Evolutionary conservation across 2,888 invertebrate genomes (phyloP).

Genomic region (Polyommatus icarus): DNA sequence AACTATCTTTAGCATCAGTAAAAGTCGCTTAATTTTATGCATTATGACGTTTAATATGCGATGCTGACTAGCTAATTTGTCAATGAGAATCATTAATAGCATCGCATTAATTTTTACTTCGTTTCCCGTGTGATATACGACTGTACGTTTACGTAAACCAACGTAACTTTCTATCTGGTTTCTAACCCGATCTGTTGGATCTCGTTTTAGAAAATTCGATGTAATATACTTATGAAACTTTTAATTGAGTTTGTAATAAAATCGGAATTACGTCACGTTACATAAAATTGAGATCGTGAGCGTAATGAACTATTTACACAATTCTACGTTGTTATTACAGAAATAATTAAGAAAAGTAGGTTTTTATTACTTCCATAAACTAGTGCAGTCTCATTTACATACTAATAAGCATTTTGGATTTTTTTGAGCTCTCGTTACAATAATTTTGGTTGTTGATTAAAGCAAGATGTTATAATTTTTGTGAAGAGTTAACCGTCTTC

Average conservation of each 20-base stretch:
- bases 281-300: constrained; percentile 28
- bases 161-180: constrained; percentile 16
- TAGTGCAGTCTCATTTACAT: not conserved
- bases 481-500: too few relatives aligned
- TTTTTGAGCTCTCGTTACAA: not conserved
- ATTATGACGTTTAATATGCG: too few relatives aligned
- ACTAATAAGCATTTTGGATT: not conserved
- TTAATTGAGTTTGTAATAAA: constrained; percentile 27
- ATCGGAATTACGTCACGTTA: constrained; percentile 28
- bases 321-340: constrained; percentile 6
- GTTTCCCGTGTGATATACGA: constrained; percentile 3
- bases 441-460: not conserved
- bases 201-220: constrained; percentile 27
- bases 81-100: not conserved
- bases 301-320: constrained; percentile 30
- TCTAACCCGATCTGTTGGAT: constrained; percentile 19
- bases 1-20: too few relatives aligned
- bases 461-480: not conserved
- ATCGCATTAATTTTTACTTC: not conserved
- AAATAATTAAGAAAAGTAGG: constrained; percentile 15
- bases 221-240: constrained; percentile 26
- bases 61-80: not conserved
- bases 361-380: not conserved
- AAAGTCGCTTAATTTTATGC: too few relatives aligned
- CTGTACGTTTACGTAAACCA: constrained; percentile 9